Base-by-base conservation (phyloP, 2,797 vertebrate species). In the Gallinago stenura region DNA sequence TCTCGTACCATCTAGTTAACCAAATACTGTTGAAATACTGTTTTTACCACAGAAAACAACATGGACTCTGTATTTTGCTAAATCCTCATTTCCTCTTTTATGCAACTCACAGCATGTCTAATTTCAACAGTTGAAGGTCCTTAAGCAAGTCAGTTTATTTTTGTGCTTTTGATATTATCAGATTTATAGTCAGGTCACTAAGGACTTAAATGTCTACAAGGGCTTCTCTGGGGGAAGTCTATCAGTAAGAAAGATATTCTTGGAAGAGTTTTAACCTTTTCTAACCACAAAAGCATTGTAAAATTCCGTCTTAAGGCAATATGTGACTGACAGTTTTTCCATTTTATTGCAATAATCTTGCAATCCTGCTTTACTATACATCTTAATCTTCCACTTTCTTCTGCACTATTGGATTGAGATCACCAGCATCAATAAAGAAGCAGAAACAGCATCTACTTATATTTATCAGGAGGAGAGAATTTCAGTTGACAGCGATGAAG, bases 41-140 rank as follows among this genome's bases (percentile, higher is more conserved):
- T 6, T 66, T 94, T 96, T 64, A 82, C 71, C 92, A 85, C 90
- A 94, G 95, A 97, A 97, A 97, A 96, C 80, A 92, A 56, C 35
- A 88, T 68, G 31, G 71, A 93, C 83, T 97, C 92, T 5, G 76
- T 81, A 91, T 94, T 97, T 95, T 97, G 90, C 88, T 96, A 96
- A 90, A 97, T 95, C 95, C 92, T 96, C 43, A 75, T 89, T 94
- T 94, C 54, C 87, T 90, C 89, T 97, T 97, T 96, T 95, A 95
- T 93, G 69, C 53, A 95, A 96, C 78, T 97, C 93, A 95, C 65
- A 95, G 87, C 68, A 96, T 95, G 87, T 65, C 88, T 69, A 93
- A 95, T 95, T 97, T 97, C 92, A 95, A 92, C 85, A 97, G 86
- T 3, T 92, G 60, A 94, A 96, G 82, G 77, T 93, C 90, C 85